A percentile compares a stretch with the other conserved stretches of the same genome.
Evolutionary conservation across 2,113 vertebrate genomes (phyloP).

Genomic region (Hemibagrus wyckioides): DNA sequence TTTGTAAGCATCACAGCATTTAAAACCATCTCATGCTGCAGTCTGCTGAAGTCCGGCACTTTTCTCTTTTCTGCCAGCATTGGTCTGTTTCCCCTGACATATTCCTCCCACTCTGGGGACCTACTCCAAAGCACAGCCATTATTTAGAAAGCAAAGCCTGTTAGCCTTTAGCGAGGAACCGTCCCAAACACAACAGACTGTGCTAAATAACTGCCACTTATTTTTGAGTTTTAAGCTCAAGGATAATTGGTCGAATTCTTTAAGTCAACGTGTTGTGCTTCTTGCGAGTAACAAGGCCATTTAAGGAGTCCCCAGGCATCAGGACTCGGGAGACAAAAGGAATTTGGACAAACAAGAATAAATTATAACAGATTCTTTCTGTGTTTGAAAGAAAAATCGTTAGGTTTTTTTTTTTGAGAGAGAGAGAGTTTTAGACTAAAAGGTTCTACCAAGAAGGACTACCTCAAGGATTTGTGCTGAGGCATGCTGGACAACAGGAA

Average conservation of each 20-base stretch:
- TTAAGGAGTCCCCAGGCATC: constrained; percentile 32
- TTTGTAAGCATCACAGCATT: neutral
- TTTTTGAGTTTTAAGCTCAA: constrained; percentile 43
- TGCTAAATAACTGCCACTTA: constrained; percentile 43
- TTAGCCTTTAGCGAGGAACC: constrained; percentile 28
- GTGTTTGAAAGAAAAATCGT: neutral
- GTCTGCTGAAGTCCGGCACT: neutral
- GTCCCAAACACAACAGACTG: constrained; percentile 42
- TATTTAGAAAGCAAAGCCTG: constrained; percentile 47
- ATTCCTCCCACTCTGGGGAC: constrained; percentile 33
- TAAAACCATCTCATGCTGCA: neutral
- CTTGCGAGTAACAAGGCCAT: constrained; percentile 34
- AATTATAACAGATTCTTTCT: neutral
- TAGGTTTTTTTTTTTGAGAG: neutral
- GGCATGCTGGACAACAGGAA: neutral
- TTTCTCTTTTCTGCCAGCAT: neutral
- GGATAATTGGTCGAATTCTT: constrained; percentile 40
- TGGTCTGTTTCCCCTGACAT: constrained; percentile 9
- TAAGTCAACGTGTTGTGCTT: constrained; percentile 17
- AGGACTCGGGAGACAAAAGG: neutral
- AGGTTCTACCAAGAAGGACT: neutral
- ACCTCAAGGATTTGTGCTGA: neutral
- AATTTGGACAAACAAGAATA: neutral
- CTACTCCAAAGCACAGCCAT: constrained; percentile 40
- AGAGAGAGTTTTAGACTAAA: neutral